Percentiles rank a stretch among this genome's conserved stretches.
Evolutionary conservation across 2,797 vertebrate genomes (phyloP).

Genomic region (Erethizon dorsatum): DNA sequence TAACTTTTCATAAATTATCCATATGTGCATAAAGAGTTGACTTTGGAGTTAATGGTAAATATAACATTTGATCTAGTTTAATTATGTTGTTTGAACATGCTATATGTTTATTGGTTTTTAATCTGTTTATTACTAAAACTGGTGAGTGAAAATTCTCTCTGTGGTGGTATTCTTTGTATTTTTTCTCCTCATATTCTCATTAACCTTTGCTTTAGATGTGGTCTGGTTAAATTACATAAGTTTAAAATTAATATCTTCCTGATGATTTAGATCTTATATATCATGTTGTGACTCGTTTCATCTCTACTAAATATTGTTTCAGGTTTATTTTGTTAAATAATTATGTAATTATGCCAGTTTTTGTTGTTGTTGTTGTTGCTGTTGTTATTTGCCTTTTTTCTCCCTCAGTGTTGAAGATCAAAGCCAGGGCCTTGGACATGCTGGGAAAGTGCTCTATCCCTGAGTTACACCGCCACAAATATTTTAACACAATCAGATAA

Average conservation of each 20-base stretch:
- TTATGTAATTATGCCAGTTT: neutral
- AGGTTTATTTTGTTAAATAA: neutral
- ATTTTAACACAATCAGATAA: neutral
- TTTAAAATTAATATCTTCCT: neutral
- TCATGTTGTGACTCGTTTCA: neutral
- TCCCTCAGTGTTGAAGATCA: neutral
- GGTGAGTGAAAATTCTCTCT: neutral
- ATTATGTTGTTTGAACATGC: neutral
- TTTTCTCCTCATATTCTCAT: neutral
- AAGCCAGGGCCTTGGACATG: neutral
- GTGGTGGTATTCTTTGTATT: neutral
- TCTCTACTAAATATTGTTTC: conserved; percentile 18
- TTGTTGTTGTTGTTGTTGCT: neutral
- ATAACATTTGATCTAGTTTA: neutral
- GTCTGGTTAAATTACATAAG: neutral
- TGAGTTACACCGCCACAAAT: neutral
- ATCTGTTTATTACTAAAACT: neutral
- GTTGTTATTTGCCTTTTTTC: neutral
- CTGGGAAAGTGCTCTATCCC: neutral
- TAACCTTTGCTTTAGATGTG: neutral
- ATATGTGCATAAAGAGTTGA: neutral
- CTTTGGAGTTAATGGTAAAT: neutral
- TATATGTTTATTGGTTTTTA: neutral
- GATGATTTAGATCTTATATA: neutral
- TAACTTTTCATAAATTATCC: neutral